phyloP scores from a whole-genome alignment of 2,113 vertebrate species.

The Equus quagga region DNA sequence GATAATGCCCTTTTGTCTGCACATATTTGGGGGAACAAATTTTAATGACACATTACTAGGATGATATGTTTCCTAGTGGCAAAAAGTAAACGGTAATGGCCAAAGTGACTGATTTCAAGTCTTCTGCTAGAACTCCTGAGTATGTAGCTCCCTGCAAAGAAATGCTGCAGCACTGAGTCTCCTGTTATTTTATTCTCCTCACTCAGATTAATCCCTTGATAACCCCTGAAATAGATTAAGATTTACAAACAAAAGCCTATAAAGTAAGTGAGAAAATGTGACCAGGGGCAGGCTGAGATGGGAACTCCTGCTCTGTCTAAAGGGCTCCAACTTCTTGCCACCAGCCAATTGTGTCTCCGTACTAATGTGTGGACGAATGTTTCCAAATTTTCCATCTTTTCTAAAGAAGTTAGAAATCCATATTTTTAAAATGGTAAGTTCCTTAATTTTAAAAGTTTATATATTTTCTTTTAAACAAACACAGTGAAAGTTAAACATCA shows the following conservation, averaged over 20 bases:
- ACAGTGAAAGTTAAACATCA: not conserved
- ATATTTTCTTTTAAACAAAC: slow-evolving; percentile 6
- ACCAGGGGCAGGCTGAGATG: not conserved
- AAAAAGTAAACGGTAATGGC: not conserved
- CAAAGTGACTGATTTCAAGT: not conserved
- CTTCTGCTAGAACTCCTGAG: not conserved
- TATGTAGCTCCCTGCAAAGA: not conserved
- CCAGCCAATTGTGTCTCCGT: not conserved
- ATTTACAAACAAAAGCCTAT: not conserved
- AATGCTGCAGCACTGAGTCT: not conserved
- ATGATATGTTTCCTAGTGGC: not conserved
- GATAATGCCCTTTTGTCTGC: not conserved
- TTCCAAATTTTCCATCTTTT: not conserved
- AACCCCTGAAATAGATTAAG: not conserved
- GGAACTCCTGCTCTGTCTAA: too few species aligned
- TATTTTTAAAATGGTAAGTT: not conserved
- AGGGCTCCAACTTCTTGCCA: not conserved
- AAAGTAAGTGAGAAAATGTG: not conserved
- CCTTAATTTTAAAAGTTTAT: not conserved
- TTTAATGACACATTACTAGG: not conserved
- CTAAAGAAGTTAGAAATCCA: not conserved
- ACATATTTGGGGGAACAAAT: not conserved
- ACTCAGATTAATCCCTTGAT: not conserved
- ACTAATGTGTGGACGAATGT: not conserved
- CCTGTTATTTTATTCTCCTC: not conserved